phyloP scores from a whole-genome alignment of 2,113 vertebrate genomes.

The Apteryx mantelli region DNA sequence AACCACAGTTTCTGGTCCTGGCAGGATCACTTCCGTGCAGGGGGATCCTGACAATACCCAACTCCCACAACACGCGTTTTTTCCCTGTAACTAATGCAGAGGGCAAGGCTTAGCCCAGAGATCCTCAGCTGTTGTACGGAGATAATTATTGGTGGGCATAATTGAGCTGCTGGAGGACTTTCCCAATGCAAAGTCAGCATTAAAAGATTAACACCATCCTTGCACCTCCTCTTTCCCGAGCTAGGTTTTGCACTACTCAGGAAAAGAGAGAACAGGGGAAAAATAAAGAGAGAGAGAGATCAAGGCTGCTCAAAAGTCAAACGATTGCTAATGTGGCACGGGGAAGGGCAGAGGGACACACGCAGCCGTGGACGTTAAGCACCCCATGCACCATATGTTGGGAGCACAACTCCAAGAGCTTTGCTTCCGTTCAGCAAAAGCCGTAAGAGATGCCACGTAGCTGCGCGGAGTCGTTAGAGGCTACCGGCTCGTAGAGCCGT shows the following conservation, averaged over 20 bases:
- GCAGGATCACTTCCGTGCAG: not conserved
- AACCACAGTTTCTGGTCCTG: fast-evolving
- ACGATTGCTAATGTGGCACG: fast-evolving
- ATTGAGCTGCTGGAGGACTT: not conserved
- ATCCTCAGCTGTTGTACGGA: not conserved
- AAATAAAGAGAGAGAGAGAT: not conserved
- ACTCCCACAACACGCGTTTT: not conserved
- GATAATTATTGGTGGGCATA: not conserved
- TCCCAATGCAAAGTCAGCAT: not conserved
- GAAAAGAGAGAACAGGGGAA: not conserved
- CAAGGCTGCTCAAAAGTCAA: not conserved
- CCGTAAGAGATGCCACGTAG: fast-evolving
- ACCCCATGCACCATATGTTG: not conserved
- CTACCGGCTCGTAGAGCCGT: fast-evolving
- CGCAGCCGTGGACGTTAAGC: fast-evolving
- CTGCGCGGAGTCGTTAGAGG: not conserved
- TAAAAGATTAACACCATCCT: not conserved
- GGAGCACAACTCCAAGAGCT: not conserved
- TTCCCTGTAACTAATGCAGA: not conserved
- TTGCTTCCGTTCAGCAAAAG: not conserved
- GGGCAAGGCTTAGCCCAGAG: not conserved
- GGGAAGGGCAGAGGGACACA: not conserved
- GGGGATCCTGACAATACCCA: not conserved
- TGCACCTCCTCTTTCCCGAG: not conserved
- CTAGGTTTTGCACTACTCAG: not conserved